These are phyloP conservation scores for Timandra comae DNA, from an alignment of 2,888 invertebrate genomes.

Conservation along the genomic window DNA sequence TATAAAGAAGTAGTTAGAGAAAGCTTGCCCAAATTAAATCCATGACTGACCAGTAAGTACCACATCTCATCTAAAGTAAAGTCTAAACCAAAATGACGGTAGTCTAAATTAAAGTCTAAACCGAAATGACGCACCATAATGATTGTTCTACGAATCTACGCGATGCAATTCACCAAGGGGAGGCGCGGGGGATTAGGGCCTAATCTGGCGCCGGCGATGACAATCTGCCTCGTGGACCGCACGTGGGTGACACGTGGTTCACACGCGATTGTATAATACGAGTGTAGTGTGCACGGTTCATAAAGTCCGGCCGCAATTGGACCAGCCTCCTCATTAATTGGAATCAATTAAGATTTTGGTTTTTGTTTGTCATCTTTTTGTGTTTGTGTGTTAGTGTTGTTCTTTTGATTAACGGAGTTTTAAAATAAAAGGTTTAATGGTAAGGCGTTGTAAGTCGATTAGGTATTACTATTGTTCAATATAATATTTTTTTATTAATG, in stretches of 20 bases:
- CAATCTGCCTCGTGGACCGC: constrained; percentile 48
- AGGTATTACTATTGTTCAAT: too few species aligned
- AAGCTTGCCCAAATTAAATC: too few species aligned
- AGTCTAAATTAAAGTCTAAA: background rate
- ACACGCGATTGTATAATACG: constrained; percentile 33
- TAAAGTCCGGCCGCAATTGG: constrained; percentile 16
- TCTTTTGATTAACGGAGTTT: too few species aligned
- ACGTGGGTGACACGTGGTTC: constrained; percentile 40
- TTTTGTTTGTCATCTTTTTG: background rate
- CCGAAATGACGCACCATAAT: constrained; percentile 32
- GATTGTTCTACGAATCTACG: constrained; percentile 50
- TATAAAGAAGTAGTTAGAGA: too few species aligned
- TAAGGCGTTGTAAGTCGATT: too few species aligned
- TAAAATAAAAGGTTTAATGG: too few species aligned
- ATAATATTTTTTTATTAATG: too few species aligned
- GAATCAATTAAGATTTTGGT: constrained; percentile 13
- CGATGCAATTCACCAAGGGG: constrained; percentile 43
- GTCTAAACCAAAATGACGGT: background rate
- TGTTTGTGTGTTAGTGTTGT: background rate
- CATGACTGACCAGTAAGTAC: too few species aligned
- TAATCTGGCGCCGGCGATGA: constrained; percentile 69
- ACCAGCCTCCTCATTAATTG: constrained; percentile 20
- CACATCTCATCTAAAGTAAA: too few species aligned
- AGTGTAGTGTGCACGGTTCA: too few species aligned
- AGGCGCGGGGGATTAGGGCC: constrained; percentile 63